Conservation (phyloP, 2,888 invertebrate species). For the Eulithis prunata region DNA sequence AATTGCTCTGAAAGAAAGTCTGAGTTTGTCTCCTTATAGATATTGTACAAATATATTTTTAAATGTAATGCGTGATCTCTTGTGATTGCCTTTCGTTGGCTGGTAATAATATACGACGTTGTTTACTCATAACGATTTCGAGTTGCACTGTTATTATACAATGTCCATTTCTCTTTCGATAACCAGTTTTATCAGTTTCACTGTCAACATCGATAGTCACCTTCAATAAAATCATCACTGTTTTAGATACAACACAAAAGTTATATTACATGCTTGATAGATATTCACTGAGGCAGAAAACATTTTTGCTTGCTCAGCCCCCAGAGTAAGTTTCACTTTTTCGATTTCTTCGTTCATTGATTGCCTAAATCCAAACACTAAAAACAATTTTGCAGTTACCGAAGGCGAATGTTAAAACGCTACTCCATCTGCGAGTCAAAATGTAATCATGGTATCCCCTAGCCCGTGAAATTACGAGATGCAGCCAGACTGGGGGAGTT, state of each 20-base stretch:
- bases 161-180: slow-evolving; percentile 53
- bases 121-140: slow-evolving; percentile 48
- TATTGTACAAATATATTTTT: slow-evolving; percentile 50
- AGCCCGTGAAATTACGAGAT: slow-evolving; percentile 79
- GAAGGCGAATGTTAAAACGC: slow-evolving; percentile 41
- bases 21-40: slow-evolving; percentile 36
- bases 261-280: slow-evolving; percentile 13
- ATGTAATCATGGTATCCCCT: slow-evolving; percentile 71
- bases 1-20: slow-evolving; percentile 38
- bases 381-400: slow-evolving; percentile 43
- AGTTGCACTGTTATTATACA: slow-evolving; percentile 42
- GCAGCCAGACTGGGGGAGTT: slow-evolving; percentile 73
- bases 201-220: slow-evolving; percentile 29
- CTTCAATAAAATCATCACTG: slow-evolving; percentile 8
- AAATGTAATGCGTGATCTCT: slow-evolving; percentile 42
- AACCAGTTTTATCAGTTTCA: slow-evolving; percentile 51
- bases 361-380: slow-evolving; percentile 36
- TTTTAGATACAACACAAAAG: not conserved
- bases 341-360: slow-evolving; percentile 40
- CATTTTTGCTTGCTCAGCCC: slow-evolving; percentile 29
- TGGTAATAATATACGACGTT: slow-evolving; percentile 41
- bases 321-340: slow-evolving; percentile 41
- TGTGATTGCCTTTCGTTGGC: slow-evolving; percentile 29
- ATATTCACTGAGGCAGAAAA: slow-evolving; percentile 34
- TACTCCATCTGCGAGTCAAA: slow-evolving; percentile 55